Percentiles rank a stretch among this genome's conserved stretches.
Evolutionary conservation across 2,888 invertebrate species (phyloP).

Genomic region (Dynastes tityus): DNA sequence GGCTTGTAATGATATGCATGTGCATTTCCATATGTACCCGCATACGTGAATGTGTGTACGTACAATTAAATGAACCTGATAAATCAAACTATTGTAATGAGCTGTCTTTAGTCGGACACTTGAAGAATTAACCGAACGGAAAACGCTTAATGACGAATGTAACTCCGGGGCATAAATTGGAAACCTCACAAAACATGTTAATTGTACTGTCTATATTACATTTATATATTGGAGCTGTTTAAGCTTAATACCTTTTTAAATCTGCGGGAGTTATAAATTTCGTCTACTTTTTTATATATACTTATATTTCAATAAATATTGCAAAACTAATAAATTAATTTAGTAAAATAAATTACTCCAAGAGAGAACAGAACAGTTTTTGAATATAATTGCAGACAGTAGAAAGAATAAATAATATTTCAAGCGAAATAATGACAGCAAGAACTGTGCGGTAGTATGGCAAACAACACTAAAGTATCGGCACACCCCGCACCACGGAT

Average conservation of each 20-base stretch:
- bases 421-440: no score
- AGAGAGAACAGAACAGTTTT: no score
- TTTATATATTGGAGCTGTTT: background rate
- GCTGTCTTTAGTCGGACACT: constrained; percentile 8
- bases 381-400: no score
- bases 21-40: constrained; percentile 2
- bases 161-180: background rate
- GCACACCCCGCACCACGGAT: no score
- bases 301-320: no score
- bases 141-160: constrained; percentile 7
- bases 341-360: no score
- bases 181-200: constrained; percentile 1
- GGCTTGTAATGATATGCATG: constrained; percentile 28
- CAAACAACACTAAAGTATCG: no score
- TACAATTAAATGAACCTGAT: constrained; percentile 26
- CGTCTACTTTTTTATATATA: no score
- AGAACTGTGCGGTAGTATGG: no score
- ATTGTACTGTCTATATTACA: background rate
- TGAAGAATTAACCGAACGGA: constrained; percentile 24
- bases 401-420: no score
- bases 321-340: no score
- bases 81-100: constrained; percentile 33
- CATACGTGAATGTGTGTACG: background rate
- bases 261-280: background rate
- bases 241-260: background rate